A percentile compares a stretch with the other conserved stretches of the same genome.
These are phyloP conservation scores for Monomorium pharaonis DNA, from an alignment of 1,140 invertebrate species.

Conservation along the genomic window DNA sequence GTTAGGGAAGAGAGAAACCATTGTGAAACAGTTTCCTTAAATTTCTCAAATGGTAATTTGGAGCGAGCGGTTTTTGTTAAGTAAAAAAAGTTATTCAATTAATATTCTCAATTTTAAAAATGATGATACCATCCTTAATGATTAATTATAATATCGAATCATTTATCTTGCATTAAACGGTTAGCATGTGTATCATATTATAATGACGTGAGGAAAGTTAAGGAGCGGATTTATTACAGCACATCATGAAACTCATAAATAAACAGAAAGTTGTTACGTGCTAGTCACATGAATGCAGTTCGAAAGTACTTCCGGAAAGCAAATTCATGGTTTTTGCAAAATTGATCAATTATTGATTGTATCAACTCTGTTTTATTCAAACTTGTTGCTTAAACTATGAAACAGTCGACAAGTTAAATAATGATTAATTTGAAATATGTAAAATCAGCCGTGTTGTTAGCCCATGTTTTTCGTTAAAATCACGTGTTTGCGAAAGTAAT, in stretches of 20 bases:
- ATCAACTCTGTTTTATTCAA: background rate
- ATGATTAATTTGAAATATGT: background rate
- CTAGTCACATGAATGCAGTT: background rate
- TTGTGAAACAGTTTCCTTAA: background rate
- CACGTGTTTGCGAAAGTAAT: background rate
- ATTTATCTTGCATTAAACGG: background rate
- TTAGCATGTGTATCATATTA: background rate
- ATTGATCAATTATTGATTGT: background rate
- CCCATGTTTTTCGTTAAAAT: background rate
- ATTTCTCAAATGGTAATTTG: background rate
- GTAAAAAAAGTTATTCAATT: background rate
- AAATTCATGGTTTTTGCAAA: slow-evolving; percentile 5
- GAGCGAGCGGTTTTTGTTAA: background rate
- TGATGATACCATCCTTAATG: too few species aligned
- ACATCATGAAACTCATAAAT: slow-evolving; percentile 21
- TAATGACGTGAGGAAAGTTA: slow-evolving; percentile 22
- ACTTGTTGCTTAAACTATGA: background rate
- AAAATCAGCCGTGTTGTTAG: background rate
- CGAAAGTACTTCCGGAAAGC: slow-evolving; percentile 41
- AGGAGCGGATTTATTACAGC: slow-evolving; percentile 14
- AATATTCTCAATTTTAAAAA: background rate
- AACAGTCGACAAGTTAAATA: background rate
- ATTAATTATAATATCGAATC: background rate
- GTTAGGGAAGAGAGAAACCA: background rate
- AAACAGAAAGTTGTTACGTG: slow-evolving; percentile 44